These are phyloP conservation scores for Micrastur ruficollis DNA, from an alignment of 2,797 vertebrate genomes.

Conservation along the genomic window DNA sequence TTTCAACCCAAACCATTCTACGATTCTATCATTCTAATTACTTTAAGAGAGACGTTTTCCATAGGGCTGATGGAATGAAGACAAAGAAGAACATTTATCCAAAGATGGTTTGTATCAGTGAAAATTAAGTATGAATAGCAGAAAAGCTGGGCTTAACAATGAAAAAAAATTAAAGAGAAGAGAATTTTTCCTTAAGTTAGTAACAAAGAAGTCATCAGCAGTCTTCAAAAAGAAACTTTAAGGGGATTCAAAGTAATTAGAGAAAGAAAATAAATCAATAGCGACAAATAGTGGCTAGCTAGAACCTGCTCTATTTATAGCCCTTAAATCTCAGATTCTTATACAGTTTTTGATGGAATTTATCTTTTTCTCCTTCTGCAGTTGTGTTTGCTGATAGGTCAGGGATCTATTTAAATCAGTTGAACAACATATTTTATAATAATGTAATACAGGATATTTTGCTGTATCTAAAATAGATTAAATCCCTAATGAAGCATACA, in stretches of 20 bases:
- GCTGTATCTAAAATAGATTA: neutral
- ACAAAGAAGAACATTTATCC: neutral
- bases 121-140: neutral
- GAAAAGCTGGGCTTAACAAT: neutral
- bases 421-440: neutral
- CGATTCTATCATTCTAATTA: neutral
- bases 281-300: neutral
- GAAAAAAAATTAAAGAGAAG: neutral
- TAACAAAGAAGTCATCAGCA: neutral
- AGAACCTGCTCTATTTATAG: neutral
- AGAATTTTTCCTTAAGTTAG: neutral
- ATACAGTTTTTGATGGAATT: neutral
- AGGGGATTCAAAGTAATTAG: neutral
- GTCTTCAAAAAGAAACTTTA: neutral
- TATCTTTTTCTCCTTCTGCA: neutral
- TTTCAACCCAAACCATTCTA: too few species aligned
- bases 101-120: neutral
- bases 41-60: neutral
- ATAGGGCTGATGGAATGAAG: neutral
- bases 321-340: neutral
- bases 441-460: neutral
- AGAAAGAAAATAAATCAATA: neutral
- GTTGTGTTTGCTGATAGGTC: neutral
- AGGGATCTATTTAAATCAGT: neutral
- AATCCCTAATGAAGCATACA: neutral